Conservation (phyloP, 2,113 vertebrate genomes). For the Onychostruthus taczanowskii region DNA sequence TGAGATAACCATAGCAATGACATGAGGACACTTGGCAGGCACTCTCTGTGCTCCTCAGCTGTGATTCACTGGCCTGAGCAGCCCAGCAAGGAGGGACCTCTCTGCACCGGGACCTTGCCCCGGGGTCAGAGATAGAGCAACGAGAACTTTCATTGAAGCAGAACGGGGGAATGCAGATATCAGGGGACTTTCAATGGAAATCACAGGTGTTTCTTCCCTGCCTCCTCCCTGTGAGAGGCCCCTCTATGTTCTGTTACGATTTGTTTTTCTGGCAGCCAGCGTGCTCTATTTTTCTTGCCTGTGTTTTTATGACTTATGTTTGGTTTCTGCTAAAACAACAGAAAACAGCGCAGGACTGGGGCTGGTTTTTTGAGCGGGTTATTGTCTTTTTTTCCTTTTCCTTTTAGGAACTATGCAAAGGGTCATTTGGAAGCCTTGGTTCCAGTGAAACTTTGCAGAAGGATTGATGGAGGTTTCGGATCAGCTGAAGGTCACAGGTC, state of each 20-base stretch:
- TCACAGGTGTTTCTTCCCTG: slow-evolving; percentile 76
- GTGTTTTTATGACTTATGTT: slow-evolving; percentile 64
- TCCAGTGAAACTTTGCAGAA: slow-evolving; percentile 33
- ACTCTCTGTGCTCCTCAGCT: slow-evolving; percentile 50
- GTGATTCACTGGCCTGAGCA: slow-evolving; percentile 60
- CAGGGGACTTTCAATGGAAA: slow-evolving; percentile 72
- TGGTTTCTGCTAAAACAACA: slow-evolving; percentile 68
- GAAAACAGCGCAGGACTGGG: slow-evolving; percentile 36
- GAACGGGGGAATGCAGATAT: slow-evolving; percentile 27
- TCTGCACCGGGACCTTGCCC: slow-evolving; percentile 10
- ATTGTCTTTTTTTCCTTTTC: neutral
- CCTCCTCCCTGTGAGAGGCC: slow-evolving; percentile 70
- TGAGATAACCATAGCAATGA: slow-evolving; percentile 65
- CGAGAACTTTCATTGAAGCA: slow-evolving; percentile 19
- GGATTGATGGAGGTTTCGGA: slow-evolving; percentile 51
- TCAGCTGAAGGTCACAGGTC: slow-evolving; percentile 43
- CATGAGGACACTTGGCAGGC: slow-evolving; percentile 56
- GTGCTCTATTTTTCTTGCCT: slow-evolving; percentile 56
- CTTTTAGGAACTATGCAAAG: slow-evolving; percentile 41
- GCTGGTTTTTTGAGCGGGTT: neutral
- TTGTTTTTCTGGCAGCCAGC: slow-evolving; percentile 47
- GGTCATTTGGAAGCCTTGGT: slow-evolving; percentile 38
- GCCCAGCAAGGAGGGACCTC: slow-evolving; percentile 40
- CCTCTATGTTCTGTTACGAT: slow-evolving; percentile 52
- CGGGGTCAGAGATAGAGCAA: slow-evolving; percentile 33